A percentile compares a stretch with the other conserved stretches of the same genome.
Evolutionary conservation across 2,113 vertebrate species (phyloP).

Genomic region (Nyctibius bracteatus): DNA sequence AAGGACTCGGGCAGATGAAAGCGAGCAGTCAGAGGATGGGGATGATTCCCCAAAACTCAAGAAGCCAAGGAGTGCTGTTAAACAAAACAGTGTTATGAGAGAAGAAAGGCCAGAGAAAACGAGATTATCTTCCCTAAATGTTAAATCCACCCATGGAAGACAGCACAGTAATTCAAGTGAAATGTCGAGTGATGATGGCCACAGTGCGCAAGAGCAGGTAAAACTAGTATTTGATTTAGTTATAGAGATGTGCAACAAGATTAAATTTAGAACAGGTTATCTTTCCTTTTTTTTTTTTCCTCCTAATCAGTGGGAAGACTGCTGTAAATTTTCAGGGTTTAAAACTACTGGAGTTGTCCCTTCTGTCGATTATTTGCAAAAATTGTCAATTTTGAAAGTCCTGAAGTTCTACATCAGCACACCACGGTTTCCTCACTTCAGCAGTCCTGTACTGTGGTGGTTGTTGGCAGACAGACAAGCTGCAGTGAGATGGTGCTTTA

Average conservation of each 20-base stretch:
- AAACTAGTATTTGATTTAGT: neutral
- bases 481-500: neutral
- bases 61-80: constrained; percentile 34
- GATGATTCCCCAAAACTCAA: constrained; percentile 56
- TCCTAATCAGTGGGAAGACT: neutral
- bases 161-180: constrained; percentile 36
- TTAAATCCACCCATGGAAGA: constrained; percentile 57
- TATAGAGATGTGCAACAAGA: accelerated
- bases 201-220: constrained; percentile 72
- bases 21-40: constrained; percentile 45
- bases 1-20: constrained; percentile 62
- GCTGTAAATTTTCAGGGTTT: neutral
- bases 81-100: neutral
- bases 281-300: neutral
- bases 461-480: neutral
- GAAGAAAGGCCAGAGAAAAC: constrained; percentile 37
- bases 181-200: constrained; percentile 42
- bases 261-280: neutral
- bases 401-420: neutral
- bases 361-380: neutral
- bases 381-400: neutral
- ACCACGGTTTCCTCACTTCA: neutral
- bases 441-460: neutral
- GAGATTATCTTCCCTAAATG: neutral
- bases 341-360: neutral